Evolutionary conservation across 2,797 vertebrate species (phyloP).

Genomic region (Chromobotia macracanthus): DNA sequence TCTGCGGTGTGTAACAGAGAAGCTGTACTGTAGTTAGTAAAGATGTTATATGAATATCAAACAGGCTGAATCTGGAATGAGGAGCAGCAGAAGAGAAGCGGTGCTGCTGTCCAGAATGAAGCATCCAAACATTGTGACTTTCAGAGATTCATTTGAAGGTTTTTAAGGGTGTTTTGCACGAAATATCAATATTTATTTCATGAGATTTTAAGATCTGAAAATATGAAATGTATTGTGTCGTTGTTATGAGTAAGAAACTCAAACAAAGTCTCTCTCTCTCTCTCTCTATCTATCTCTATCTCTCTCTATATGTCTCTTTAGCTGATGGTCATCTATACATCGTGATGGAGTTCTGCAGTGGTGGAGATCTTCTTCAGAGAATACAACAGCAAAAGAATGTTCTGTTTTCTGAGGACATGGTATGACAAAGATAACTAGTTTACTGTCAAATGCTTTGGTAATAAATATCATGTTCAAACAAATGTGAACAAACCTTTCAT

Average conservation of each 20-base stretch:
- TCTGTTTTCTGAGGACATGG: conserved; percentile 82
- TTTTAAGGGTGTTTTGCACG: conserved; percentile 22
- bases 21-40: conserved; percentile 19
- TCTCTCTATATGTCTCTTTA: conserved; percentile 62
- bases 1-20: conserved; percentile 21
- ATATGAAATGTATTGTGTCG: too few relatives aligned
- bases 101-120: conserved; percentile 89
- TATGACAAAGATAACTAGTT: too few relatives aligned
- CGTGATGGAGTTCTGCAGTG: conserved; percentile 92
- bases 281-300: too few relatives aligned
- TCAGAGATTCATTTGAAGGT: conserved; percentile 90
- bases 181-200: background rate
- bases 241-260: too few relatives aligned
- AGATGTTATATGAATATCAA: conserved; percentile 44
- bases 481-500: too few relatives aligned
- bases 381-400: conserved; percentile 82
- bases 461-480: too few relatives aligned
- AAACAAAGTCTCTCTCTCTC: too few relatives aligned
- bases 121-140: conserved; percentile 88
- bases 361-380: conserved; percentile 87
- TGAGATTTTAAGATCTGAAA: background rate
- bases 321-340: conserved; percentile 86
- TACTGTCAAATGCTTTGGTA: too few relatives aligned
- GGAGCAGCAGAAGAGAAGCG: conserved; percentile 83
- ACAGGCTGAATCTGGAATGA: conserved; percentile 75